Evolutionary conservation across 2,888 invertebrate species (phyloP).

Genomic region (Linnaemya tessellans): DNA sequence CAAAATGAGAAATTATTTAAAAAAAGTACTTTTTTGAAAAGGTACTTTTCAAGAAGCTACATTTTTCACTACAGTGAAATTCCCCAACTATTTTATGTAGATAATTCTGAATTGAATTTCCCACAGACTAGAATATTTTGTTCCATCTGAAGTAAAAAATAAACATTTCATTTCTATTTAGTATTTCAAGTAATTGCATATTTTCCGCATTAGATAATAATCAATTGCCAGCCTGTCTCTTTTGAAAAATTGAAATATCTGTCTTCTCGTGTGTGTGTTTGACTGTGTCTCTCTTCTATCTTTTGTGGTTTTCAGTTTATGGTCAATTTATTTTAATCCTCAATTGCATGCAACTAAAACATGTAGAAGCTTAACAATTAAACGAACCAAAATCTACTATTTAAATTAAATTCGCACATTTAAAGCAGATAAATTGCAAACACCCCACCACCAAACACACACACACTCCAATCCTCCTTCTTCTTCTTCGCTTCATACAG

Average conservation of each 20-base stretch:
- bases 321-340: conserved; percentile 64
- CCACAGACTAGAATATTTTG: no score
- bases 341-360: conserved; percentile 36
- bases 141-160: background rate
- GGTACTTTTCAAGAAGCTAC: background rate
- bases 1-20: no score
- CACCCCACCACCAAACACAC: background rate
- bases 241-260: background rate
- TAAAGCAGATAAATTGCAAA: conserved; percentile 45
- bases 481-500: background rate
- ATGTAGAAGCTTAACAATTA: conserved; percentile 59
- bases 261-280: background rate
- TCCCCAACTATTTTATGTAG: no score
- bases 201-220: conserved; percentile 50
- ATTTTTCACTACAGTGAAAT: no score
- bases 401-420: conserved; percentile 56
- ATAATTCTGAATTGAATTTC: no score
- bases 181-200: background rate
- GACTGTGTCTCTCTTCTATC: background rate
- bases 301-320: conserved; percentile 19
- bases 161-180: background rate
- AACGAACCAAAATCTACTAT: conserved; percentile 38
- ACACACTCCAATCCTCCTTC: background rate
- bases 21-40: conserved; percentile 5
- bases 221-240: background rate